Evolutionary conservation across 2,113 vertebrate genomes (phyloP).

Genomic region (Danio rerio): DNA sequence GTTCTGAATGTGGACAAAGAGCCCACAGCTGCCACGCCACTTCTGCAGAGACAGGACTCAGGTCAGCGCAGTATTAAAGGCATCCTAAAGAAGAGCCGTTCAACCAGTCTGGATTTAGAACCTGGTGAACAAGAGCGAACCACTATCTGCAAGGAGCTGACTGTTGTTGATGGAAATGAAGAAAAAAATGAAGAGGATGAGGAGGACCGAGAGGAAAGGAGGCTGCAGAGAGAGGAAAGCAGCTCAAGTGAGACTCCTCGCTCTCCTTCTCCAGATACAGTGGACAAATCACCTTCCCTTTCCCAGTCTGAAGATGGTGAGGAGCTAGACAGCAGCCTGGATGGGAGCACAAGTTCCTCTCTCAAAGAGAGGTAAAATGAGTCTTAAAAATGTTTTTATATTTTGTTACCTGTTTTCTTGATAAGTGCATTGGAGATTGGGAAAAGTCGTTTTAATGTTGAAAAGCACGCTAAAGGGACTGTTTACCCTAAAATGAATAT

Average conservation of each 20-base stretch:
- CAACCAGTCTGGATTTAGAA: conserved; percentile 73
- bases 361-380: conserved; percentile 71
- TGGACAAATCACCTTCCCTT: conserved; percentile 64
- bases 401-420: too few relatives aligned
- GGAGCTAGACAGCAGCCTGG: conserved; percentile 74
- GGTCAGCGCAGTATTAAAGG: conserved; percentile 71
- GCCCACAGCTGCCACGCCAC: conserved; percentile 40
- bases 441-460: not conserved
- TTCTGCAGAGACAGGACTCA: conserved; percentile 72
- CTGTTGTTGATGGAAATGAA: conserved; percentile 17
- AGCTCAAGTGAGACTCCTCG: conserved; percentile 52
- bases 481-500: too few relatives aligned
- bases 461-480: not conserved
- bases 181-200: conserved; percentile 35
- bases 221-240: conserved; percentile 36
- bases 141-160: not conserved
- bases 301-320: conserved; percentile 73
- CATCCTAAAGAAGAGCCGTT: conserved; percentile 79
- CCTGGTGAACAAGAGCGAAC: conserved; percentile 57
- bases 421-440: too few relatives aligned
- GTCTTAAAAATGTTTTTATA: not conserved
- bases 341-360: conserved; percentile 68
- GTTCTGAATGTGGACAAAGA: conserved; percentile 9
- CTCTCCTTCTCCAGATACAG: conserved; percentile 49
- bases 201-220: conserved; percentile 26